These are phyloP conservation scores for Noctilio leporinus DNA, from an alignment of 2,113 vertebrate species.

Conservation along the genomic window DNA sequence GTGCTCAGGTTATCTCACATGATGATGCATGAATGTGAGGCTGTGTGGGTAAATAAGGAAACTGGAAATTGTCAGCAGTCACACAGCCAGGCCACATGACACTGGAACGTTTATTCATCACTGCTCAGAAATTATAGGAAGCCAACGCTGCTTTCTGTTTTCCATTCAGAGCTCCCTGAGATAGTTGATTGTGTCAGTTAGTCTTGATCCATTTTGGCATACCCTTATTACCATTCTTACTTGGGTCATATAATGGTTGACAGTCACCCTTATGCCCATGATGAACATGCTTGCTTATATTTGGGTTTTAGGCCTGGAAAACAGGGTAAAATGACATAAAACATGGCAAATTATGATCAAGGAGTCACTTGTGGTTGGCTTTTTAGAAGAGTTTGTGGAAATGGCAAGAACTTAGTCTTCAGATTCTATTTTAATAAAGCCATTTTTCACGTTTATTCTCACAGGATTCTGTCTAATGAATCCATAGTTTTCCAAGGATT, in stretches of 20 bases:
- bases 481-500: background rate
- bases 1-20: background rate
- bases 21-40: background rate
- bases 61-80: background rate
- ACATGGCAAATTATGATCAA: background rate
- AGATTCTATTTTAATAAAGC: background rate
- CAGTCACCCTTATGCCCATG: background rate
- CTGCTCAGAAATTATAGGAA: background rate
- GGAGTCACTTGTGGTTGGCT: background rate
- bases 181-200: background rate
- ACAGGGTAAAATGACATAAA: background rate
- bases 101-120: background rate
- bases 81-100: background rate
- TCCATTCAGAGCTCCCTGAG: background rate
- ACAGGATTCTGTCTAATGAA: background rate
- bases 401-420: constrained; percentile 4
- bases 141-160: background rate
- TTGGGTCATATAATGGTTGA: background rate
- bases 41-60: background rate
- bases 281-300: background rate
- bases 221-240: background rate
- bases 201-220: background rate
- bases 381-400: background rate
- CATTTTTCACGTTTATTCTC: background rate
- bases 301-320: background rate